phyloP scores from a whole-genome alignment of 2,113 vertebrate genomes.

The Stigmatopora argus region DNA sequence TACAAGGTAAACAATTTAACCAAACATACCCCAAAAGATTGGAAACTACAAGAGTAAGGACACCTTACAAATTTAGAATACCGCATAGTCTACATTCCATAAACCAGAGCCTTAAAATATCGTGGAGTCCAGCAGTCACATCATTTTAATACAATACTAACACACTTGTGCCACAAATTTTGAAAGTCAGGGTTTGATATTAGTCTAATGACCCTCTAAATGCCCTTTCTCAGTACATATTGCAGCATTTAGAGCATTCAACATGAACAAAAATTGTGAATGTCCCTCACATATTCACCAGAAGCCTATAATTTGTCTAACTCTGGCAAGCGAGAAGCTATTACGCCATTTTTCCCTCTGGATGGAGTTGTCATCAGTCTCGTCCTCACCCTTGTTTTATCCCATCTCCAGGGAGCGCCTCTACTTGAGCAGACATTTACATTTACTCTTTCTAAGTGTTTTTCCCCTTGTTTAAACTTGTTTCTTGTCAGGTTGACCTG shows the following conservation, averaged over 20 bases:
- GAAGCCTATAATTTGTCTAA: conserved; percentile 34
- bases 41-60: too few species aligned
- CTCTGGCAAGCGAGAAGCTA: conserved; percentile 45
- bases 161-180: too few species aligned
- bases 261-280: background rate
- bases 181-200: too few species aligned
- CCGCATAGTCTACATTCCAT: too few species aligned
- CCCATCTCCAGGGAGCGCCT: conserved; percentile 55
- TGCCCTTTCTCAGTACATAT: background rate
- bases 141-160: too few species aligned
- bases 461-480: conserved; percentile 38
- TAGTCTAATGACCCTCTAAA: background rate
- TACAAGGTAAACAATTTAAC: background rate
- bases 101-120: too few species aligned
- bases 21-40: background rate
- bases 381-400: conserved; percentile 62
- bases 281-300: conserved; percentile 24
- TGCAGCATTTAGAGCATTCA: background rate
- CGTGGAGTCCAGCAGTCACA: too few species aligned
- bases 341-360: conserved; percentile 37
- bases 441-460: conserved; percentile 41
- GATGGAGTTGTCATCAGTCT: conserved; percentile 64
- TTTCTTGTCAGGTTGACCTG: conserved; percentile 61
- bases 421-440: conserved; percentile 58
- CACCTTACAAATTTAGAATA: too few species aligned